phyloP scores from a whole-genome alignment of 2,888 invertebrate genomes.

The Agrotis puta region DNA sequence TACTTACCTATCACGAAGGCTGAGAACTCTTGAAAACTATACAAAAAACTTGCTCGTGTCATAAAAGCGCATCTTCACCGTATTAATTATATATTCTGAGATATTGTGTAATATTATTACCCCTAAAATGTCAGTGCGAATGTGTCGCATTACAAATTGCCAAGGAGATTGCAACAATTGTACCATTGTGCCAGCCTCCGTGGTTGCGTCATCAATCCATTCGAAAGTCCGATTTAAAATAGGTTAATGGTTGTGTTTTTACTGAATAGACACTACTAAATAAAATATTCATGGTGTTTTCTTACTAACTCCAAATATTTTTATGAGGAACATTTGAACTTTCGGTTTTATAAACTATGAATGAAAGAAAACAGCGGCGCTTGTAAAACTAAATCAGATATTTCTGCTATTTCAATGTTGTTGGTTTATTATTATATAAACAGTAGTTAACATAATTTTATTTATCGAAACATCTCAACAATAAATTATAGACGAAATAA shows the following conservation, averaged over 20 bases:
- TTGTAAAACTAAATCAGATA: slow-evolving; percentile 34
- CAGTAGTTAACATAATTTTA: slow-evolving; percentile 32
- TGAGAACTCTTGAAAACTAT: background rate
- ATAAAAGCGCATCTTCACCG: slow-evolving; percentile 57
- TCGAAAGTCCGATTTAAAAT: slow-evolving; percentile 86
- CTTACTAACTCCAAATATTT: slow-evolving; percentile 64
- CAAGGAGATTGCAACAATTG: slow-evolving; percentile 75
- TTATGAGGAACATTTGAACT: slow-evolving; percentile 62
- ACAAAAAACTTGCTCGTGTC: slow-evolving; percentile 15
- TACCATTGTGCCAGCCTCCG: slow-evolving; percentile 81
- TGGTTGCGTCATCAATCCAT: slow-evolving; percentile 82
- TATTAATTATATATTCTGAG: slow-evolving; percentile 65
- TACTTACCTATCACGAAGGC: background rate
- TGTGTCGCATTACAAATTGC: slow-evolving; percentile 76
- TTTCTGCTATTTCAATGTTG: slow-evolving; percentile 22
- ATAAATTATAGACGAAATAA: slow-evolving; percentile 2
- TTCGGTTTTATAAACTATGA: slow-evolving; percentile 61
- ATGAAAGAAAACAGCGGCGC: slow-evolving; percentile 47
- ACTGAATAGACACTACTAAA: slow-evolving; percentile 77
- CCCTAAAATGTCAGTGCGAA: slow-evolving; percentile 72
- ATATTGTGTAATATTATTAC: slow-evolving; percentile 71
- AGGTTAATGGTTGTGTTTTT: slow-evolving; percentile 85
- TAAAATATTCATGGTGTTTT: slow-evolving; percentile 76
- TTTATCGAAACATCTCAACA: slow-evolving; percentile 3
- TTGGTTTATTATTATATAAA: slow-evolving; percentile 32